Conservation (phyloP, 2,113 vertebrate genomes). For the Opisthocomus hoazin region DNA sequence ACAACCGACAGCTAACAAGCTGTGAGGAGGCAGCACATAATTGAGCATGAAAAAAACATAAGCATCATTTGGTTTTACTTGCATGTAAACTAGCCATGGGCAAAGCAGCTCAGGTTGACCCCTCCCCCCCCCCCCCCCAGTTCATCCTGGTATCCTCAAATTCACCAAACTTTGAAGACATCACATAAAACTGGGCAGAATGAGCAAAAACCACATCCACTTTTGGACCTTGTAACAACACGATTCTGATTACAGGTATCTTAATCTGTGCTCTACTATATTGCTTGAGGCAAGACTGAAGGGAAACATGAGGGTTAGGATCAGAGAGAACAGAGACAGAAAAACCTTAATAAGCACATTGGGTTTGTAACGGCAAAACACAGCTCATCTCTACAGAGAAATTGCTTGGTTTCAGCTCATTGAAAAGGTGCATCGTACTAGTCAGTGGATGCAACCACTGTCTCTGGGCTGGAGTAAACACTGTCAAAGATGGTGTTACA, state of each 20-base stretch:
- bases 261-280: not conserved
- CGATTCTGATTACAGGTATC: not conserved
- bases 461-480: not conserved
- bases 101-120: not conserved
- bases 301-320: not conserved
- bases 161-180: not conserved
- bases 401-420: not conserved
- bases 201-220: not conserved
- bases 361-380: not conserved
- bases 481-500: not conserved
- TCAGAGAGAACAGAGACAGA: not conserved
- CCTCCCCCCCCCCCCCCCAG: not conserved
- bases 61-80: not conserved
- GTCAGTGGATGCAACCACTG: not conserved
- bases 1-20: not conserved
- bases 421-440: not conserved
- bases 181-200: not conserved
- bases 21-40: not conserved
- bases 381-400: not conserved
- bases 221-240: not conserved
- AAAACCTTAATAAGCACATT: not conserved
- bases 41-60: not conserved
- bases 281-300: not conserved
- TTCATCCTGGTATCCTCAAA: not conserved
- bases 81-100: not conserved